These are phyloP conservation scores for Callitettix versicolor DNA, from an alignment of 1,140 invertebrate species.

Conservation along the genomic window DNA sequence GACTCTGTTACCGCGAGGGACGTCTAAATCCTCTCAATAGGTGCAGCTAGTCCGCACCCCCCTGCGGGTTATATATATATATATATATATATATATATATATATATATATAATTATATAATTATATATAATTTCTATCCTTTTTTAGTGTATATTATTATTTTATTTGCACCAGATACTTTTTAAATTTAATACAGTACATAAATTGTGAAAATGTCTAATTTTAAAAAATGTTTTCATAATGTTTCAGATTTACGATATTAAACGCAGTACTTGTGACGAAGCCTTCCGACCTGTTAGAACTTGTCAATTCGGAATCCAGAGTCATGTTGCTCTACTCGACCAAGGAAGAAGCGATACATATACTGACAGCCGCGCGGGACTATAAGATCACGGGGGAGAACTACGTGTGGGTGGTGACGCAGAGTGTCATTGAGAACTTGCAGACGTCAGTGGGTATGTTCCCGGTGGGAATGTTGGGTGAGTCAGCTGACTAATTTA, in stretches of 20 bases:
- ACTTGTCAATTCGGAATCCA: constrained; percentile 79
- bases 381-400: constrained; percentile 80
- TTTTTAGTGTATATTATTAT: no score
- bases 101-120: no score
- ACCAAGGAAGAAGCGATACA: constrained; percentile 75
- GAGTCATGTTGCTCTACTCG: constrained; percentile 87
- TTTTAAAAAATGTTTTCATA: neutral
- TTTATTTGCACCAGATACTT: no score
- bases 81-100: no score
- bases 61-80: no score
- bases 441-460: constrained; percentile 50
- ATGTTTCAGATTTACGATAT: constrained; percentile 56
- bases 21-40: no score
- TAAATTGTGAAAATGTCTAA: no score
- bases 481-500: constrained; percentile 37
- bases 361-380: constrained; percentile 68
- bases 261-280: constrained; percentile 72
- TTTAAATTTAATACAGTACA: no score
- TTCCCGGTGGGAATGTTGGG: constrained; percentile 90
- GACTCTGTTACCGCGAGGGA: no score
- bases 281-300: constrained; percentile 53
- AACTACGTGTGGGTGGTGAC: constrained; percentile 96
- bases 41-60: no score
- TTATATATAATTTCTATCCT: no score
- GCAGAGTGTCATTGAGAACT: constrained; percentile 80